Conservation (phyloP, 1,140 invertebrate genomes). For the Stratiolaelaps scimitus region DNA sequence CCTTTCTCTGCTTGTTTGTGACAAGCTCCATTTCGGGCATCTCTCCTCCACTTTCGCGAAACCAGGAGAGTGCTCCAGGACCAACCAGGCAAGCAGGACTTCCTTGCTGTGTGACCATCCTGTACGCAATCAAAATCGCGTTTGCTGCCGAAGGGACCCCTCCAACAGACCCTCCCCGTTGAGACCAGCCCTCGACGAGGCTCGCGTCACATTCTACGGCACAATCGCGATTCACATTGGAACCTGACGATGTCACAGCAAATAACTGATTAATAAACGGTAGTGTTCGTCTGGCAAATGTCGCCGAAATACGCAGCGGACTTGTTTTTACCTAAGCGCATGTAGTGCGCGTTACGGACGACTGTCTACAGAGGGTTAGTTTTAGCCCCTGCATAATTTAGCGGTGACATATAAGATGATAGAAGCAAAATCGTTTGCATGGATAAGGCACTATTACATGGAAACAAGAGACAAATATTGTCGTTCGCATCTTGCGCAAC, state of each 20-base stretch:
- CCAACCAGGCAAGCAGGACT: conserved; percentile 14
- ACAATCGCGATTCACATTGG: conserved; percentile 14
- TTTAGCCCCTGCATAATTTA: no score
- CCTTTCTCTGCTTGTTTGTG: conserved; percentile 4
- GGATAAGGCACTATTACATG: neutral
- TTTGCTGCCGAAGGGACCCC: neutral
- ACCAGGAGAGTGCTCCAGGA: conserved; percentile 6
- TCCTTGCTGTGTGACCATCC: neutral
- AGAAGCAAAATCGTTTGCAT: no score
- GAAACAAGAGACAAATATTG: neutral
- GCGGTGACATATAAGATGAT: no score
- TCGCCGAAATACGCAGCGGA: no score
- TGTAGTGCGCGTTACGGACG: no score
- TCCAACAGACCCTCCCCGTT: neutral
- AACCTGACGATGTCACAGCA: neutral
- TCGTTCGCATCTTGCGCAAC: neutral
- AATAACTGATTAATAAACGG: neutral
- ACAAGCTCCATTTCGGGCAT: neutral
- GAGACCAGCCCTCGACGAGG: neutral
- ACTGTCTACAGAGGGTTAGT: no score
- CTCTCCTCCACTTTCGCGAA: neutral
- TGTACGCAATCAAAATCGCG: neutral
- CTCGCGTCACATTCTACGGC: conserved; percentile 10
- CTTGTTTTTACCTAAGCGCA: no score
- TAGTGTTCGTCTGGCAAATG: no score